phyloP scores from a whole-genome alignment of 2,113 vertebrate genomes.

The Melozone crissalis region DNA sequence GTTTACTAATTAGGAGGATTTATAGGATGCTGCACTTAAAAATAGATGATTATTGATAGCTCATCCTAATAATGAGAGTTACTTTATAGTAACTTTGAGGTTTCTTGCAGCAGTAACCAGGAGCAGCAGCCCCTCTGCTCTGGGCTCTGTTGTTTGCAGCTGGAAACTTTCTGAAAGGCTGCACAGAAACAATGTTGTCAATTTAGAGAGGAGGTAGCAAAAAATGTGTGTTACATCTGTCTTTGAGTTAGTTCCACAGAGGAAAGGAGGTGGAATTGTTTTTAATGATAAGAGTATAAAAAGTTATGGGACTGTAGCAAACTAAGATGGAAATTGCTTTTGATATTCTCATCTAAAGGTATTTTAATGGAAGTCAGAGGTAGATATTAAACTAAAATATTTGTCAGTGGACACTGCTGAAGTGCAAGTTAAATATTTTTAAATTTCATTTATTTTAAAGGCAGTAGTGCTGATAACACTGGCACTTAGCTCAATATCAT shows the following conservation, averaged over 20 bases:
- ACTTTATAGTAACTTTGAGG: neutral
- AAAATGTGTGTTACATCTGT: neutral
- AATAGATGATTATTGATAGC: slow-evolving; percentile 50
- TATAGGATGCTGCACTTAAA: slow-evolving; percentile 51
- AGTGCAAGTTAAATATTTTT: neutral
- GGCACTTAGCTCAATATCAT: neutral
- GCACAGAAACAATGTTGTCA: neutral
- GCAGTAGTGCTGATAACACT: neutral
- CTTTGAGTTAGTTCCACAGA: neutral
- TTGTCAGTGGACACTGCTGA: neutral
- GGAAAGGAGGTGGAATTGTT: neutral
- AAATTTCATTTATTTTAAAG: neutral
- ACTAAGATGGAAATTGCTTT: neutral
- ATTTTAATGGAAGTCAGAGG: neutral
- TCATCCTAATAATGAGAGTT: neutral
- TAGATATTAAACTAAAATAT: neutral
- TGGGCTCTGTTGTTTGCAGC: neutral
- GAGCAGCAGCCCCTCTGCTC: neutral
- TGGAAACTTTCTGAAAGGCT: neutral
- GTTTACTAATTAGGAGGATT: slow-evolving; percentile 60
- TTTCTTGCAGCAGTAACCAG: neutral
- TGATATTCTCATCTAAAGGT: neutral
- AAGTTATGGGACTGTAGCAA: neutral
- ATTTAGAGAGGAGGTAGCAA: neutral
- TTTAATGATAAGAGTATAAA: neutral